Base-by-base conservation (phyloP, 2,888 invertebrate species). In the Ischnura elegans region DNA sequence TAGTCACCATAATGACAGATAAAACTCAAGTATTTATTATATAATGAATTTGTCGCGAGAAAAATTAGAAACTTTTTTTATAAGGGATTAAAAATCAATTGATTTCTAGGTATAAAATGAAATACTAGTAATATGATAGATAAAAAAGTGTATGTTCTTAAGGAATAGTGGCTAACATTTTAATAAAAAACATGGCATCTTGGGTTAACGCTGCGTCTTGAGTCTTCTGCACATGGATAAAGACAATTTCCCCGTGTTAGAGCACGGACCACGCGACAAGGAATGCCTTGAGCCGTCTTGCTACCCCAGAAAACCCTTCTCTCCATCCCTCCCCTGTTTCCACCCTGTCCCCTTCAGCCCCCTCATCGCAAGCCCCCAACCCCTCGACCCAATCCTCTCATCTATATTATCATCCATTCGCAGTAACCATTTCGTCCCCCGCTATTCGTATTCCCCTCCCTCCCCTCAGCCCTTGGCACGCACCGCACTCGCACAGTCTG, bases 351-450 rank as follows among this genome's bases (percentile, higher is more conserved):
- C n/a, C 1, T 46, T 29, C 25, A 45, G n/a, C 47, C 29, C 21
- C 19, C 87, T 29, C n/a, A n/a, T n/a, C n/a, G n/a, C n/a, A n/a
- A n/a, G n/a, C n/a, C n/a, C n/a, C n/a, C n/a, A n/a, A n/a, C n/a
- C n/a, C 55, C 3, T 16, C 76, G 29, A 10, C 36, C 29, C 76
- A 76, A 76, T 76, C 36, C 36, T 36, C 76, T 76, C 76, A 76
- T 76, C 76, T 76, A 76, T 36, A 76, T 76, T 76, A 76, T 76
- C 76, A 76, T 76, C 76, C 76, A 76, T 76, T 76, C 76, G 13
- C 29, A 36, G 76, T 29, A 76, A 55, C 55, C 43, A 42, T 43
- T 61, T 55, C 51, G 13, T 51, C 61, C 90, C 25, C 42, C 36
- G 5, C 47, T 47, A 47, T 13, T 51, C 16, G 36, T 51, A 51